A percentile compares a stretch with the other conserved stretches of the same genome.
Evolutionary conservation across 2,888 invertebrate genomes (phyloP).

Genomic region (Microctonus brassicae): DNA sequence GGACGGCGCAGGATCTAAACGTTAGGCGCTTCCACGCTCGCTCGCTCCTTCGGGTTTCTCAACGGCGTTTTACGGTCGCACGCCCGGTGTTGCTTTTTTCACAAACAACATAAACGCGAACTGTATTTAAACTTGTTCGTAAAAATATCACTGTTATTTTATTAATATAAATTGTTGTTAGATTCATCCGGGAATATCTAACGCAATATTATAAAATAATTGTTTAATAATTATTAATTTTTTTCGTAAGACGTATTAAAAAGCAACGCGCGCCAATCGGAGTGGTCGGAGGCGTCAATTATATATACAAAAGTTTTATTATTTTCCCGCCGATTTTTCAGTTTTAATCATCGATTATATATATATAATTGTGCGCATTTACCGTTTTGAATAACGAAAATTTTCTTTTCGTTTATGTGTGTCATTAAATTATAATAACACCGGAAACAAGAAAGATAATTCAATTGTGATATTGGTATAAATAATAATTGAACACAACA

Average conservation of each 20-base stretch:
- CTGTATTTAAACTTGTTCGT: constrained; percentile 8
- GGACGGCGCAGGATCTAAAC: constrained; percentile 75
- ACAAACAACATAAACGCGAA: constrained; percentile 15
- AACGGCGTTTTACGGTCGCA: constrained; percentile 43
- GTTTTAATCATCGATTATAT: not conserved
- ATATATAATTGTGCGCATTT: too few relatives aligned
- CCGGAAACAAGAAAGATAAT: not conserved
- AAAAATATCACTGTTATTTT: not conserved
- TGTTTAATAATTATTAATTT: not conserved
- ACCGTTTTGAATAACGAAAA: not conserved
- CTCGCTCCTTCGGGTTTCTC: constrained; percentile 54
- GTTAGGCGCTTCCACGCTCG: constrained; percentile 66
- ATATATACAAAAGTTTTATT: not conserved
- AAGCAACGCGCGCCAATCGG: constrained; percentile 27
- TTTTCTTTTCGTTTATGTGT: not conserved
- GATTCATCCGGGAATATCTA: not conserved
- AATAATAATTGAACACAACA: not conserved
- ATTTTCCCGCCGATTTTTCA: constrained; percentile 19
- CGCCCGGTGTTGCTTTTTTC: constrained; percentile 31
- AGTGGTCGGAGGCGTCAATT: constrained; percentile 21
- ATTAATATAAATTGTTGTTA: not conserved
- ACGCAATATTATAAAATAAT: not conserved
- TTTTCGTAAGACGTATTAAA: constrained; percentile 1
- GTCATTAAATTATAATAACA: not conserved
- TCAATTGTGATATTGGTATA: not conserved